Evolutionary conservation across 2,113 vertebrate genomes (phyloP).

Genomic region (Synchiropus splendidus): DNA sequence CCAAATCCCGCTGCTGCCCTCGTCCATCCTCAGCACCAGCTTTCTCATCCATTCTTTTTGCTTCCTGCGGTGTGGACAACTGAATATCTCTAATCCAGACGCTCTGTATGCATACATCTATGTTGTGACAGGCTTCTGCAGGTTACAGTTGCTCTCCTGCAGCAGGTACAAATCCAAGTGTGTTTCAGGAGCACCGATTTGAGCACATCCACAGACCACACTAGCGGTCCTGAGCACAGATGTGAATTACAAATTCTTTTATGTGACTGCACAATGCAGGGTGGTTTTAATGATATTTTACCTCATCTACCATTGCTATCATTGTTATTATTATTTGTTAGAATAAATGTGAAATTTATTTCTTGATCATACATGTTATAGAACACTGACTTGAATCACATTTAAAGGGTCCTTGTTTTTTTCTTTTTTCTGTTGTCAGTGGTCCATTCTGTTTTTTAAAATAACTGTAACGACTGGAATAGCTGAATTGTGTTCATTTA

Average conservation of each 20-base stretch:
- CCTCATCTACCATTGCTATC: constrained; percentile 6
- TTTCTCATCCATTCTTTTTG: constrained; percentile 1
- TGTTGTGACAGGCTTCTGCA: constrained; percentile 20
- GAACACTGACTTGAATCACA: neutral
- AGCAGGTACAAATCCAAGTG: constrained; percentile 11
- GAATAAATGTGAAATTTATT: neutral
- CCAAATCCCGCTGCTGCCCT: constrained; percentile 32
- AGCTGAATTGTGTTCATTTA: too few species aligned
- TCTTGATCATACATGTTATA: neutral
- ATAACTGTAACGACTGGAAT: too few species aligned
- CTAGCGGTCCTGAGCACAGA: constrained; percentile 9
- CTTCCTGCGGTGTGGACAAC: constrained; percentile 28
- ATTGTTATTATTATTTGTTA: too few species aligned
- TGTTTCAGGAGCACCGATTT: too few species aligned
- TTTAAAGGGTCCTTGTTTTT: constrained; percentile 7
- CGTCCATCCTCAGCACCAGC: neutral
- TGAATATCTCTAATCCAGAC: constrained; percentile 14
- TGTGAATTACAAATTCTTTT: constrained; percentile 3
- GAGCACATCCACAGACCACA: too few species aligned
- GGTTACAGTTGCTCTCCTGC: constrained; percentile 14
- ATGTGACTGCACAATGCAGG: constrained; percentile 4
- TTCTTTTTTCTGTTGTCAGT: neutral
- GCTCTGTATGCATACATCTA: constrained; percentile 5
- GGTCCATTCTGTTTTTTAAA: neutral
- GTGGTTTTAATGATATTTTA: constrained; percentile 16